Evolutionary conservation across 2,797 vertebrate species (phyloP), one percentile per base, ranked within the genome.

Genomic region (Picus viridis): DNA sequence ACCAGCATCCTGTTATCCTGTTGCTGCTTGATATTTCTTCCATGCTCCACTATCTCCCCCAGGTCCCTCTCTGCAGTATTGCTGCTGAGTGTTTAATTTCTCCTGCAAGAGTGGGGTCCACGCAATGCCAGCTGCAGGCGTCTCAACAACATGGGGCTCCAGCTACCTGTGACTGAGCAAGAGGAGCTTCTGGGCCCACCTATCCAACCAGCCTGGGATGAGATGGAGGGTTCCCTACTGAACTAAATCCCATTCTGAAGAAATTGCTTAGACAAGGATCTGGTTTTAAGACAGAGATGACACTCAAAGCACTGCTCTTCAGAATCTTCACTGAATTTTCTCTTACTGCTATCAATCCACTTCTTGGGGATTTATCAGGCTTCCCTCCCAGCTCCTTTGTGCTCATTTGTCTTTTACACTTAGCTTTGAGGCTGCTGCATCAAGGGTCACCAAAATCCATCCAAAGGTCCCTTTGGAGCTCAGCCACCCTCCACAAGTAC

Each of bases 11-110:
- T 86, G 70, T 71, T 89, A 29, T 56, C 53, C 27, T 41, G 63
- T 54, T 61, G 53, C 86, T 92, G 79, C 73, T 93, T 4, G 0
- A 49, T 83, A 67, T 57, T 93, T 93, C 84, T 94, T 67, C 87
- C 87, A 18, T 63, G 92, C 53, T 93, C 47, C 79, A 9, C 93
- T 95, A 58, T 91, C 93, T 95, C 94, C 93, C 92, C 91, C 94
- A 93, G 74, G 83, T 83, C 83, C 85, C 49, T 88, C 76, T 81
- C 87, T 70, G 92, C 92, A 93, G 91, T 93, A 93, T 45, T 95
- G 80, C 92, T 89, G 58, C 85, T 76, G 19, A 6, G 2, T 29
- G 23, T 75, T 75, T 56, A 17, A 83, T 71, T 89, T 69, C 53
- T 88, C 62, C 47, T 56, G 61, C 58, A 74, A 54, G 29, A 80